Evolutionary conservation across 2,113 vertebrate genomes (phyloP).

Genomic region (Dicaeum eximium): DNA sequence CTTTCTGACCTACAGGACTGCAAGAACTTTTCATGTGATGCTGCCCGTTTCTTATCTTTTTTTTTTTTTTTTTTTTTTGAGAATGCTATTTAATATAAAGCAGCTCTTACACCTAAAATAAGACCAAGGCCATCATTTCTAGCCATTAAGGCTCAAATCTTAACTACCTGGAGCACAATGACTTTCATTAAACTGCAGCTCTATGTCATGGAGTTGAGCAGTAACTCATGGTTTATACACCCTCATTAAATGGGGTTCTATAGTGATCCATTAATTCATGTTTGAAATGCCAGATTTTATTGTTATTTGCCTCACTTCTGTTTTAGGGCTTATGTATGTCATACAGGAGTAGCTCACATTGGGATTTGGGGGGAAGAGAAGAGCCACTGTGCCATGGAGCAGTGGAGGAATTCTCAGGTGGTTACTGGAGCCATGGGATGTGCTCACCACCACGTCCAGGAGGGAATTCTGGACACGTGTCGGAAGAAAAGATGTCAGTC

Average conservation of each 20-base stretch:
- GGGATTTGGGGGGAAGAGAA: neutral
- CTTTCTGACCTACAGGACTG: neutral
- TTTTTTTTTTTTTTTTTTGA: neutral
- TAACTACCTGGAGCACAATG: slow-evolving; percentile 35
- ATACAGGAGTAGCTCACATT: neutral
- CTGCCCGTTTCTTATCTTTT: neutral
- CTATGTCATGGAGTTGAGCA: slow-evolving; percentile 42
- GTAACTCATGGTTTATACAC: slow-evolving; percentile 62
- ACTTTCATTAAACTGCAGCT: slow-evolving; percentile 52
- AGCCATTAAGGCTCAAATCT: slow-evolving; percentile 40
- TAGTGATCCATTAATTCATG: slow-evolving; percentile 51
- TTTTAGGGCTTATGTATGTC: slow-evolving; percentile 24
- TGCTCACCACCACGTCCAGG: neutral
- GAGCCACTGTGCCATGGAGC: neutral
- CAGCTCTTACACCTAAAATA: slow-evolving; percentile 14
- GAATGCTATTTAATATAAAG: slow-evolving; percentile 46
- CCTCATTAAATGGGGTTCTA: slow-evolving; percentile 53
- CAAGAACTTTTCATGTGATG: neutral
- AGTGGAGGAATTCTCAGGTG: neutral
- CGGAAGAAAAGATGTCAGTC: neutral
- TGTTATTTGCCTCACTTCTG: slow-evolving; percentile 51
- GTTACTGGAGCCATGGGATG: neutral
- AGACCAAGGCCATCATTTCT: slow-evolving; percentile 29
- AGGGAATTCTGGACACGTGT: neutral
- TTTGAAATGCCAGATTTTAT: slow-evolving; percentile 65